A percentile compares a stretch with the other conserved stretches of the same genome.
phyloP scores from a whole-genome alignment of 2,888 invertebrate species.

The Epistrophella euchroma region DNA sequence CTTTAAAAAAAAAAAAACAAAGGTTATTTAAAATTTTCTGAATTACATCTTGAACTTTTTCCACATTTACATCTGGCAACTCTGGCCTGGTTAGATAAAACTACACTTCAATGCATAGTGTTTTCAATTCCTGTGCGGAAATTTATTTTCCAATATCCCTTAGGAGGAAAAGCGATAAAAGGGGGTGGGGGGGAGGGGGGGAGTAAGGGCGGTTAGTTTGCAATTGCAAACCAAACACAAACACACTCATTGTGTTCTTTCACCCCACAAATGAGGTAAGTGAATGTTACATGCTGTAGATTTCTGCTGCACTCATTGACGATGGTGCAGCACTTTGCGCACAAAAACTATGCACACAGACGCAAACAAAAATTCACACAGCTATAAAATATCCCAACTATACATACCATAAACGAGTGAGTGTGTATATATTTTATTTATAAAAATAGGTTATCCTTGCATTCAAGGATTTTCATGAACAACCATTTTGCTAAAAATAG shows the following conservation, averaged over 20 bases:
- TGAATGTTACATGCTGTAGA: slow-evolving; percentile 66
- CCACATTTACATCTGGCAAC: neutral
- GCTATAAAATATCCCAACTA: neutral
- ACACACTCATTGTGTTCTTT: slow-evolving; percentile 50
- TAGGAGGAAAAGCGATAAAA: slow-evolving; percentile 4
- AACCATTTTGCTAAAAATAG: slow-evolving; percentile 77
- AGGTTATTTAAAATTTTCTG: too few relatives aligned
- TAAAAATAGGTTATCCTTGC: slow-evolving; percentile 70
- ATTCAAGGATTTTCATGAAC: slow-evolving; percentile 75
- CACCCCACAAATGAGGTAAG: slow-evolving; percentile 61
- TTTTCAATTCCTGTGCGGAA: slow-evolving; percentile 69
- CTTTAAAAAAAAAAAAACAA: too few relatives aligned
- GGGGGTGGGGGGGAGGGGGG: neutral
- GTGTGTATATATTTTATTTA: slow-evolving; percentile 7
- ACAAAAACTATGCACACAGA: slow-evolving; percentile 35
- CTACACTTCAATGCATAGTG: slow-evolving; percentile 32
- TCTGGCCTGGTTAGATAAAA: slow-evolving; percentile 27
- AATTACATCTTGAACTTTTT: too few relatives aligned
- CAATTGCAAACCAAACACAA: slow-evolving; percentile 45
- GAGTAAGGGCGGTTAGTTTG: slow-evolving; percentile 10
- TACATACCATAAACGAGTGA: neutral
- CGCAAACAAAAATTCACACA: slow-evolving; percentile 19
- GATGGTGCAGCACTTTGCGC: slow-evolving; percentile 57
- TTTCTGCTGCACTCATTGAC: slow-evolving; percentile 47
- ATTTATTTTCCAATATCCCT: slow-evolving; percentile 74